phyloP scores from a whole-genome alignment of 2,888 invertebrate species.

The Stenchaetothrips biformis region DNA sequence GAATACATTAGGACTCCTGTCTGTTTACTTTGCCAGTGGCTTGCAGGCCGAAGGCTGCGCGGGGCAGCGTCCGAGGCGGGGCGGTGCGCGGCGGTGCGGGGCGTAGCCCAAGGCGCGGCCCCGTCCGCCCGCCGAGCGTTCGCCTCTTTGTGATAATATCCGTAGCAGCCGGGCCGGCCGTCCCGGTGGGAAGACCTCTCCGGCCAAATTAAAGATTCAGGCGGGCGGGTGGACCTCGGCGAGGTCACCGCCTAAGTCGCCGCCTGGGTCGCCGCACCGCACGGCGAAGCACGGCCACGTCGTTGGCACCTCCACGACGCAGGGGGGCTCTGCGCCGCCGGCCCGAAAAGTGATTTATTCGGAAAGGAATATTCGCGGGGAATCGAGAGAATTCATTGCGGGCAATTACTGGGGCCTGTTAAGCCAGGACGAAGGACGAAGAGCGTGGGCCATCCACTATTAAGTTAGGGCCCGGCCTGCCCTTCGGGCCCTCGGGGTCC shows the following conservation, averaged over 20 bases:
- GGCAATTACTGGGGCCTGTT: constrained; percentile 12
- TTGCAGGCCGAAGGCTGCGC: too few relatives aligned
- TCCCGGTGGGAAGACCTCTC: too few relatives aligned
- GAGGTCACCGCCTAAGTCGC: constrained; percentile 9
- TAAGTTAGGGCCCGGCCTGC: constrained; percentile 8
- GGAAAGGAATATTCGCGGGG: constrained; percentile 3
- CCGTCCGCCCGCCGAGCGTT: neutral
- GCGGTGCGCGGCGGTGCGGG: too few relatives aligned
- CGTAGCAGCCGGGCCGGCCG: neutral
- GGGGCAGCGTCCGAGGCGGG: too few relatives aligned
- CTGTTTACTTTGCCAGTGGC: constrained; percentile 18
- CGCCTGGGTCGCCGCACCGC: too few relatives aligned
- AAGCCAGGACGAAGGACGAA: neutral
- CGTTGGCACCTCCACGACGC: too few relatives aligned
- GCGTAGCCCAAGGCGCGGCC: too few relatives aligned
- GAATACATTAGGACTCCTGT: constrained; percentile 24
- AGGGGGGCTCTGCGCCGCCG: too few relatives aligned
- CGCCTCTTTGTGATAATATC: constrained; percentile 23
- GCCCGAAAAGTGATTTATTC: neutral
- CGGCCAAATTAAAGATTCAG: constrained; percentile 16
- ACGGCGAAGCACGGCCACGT: too few relatives aligned
- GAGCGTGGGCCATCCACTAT: constrained; percentile 9
- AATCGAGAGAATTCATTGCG: constrained; percentile 10
- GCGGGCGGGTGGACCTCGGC: neutral
- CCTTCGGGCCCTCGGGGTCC: neutral